Base-by-base conservation (phyloP, 2,113 vertebrate genomes). In the Picathartes gymnocephalus region DNA sequence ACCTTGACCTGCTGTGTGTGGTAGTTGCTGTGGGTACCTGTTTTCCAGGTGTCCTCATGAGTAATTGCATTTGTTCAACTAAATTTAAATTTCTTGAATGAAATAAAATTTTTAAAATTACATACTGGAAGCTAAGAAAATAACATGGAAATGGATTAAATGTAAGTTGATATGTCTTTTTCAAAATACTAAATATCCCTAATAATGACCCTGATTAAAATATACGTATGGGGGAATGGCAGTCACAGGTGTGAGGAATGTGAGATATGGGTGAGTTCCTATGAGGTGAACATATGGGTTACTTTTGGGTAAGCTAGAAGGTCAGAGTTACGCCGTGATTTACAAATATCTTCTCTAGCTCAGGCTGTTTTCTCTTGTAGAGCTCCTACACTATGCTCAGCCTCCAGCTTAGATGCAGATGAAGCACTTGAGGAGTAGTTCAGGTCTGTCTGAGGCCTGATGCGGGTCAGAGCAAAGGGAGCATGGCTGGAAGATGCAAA, bases 251-350 rank as follows among this genome's bases (percentile, higher is more conserved):
- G 10, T 16, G 22, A 76, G 23, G n/a, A 68, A 27, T 44, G 3
- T 30, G 35, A 62, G 35, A 16, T 73, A 2, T 0, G 4, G 37
- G 15, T 44, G 62, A 79, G 13, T 51, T 82, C 23, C 19, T 44
- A 1, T 0, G 24, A 53, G 27, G 16, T 23, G 31, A 85, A 42
- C 2, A 0, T 10, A 9, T 19, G 22, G 5, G 5, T 76, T 35
- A 44, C 14, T 30, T 85, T 15, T 51, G 65, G n/a, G n/a, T 83
- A 53, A 81, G 73, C 62, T 57, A 4, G 39, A 57, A 62, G 35
- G 31, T n/a, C 15, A 15, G 62, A 58, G 17, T 39, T 70, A 70
- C 22, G 27, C 71, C 62, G 1, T 88, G 47, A 44, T 44, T 70
- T 91, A 44, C 22, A 58, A 6, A 13, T 61, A 18, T 1, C 51